Evolutionary conservation across 2,113 vertebrate species (phyloP), one percentile per base, ranked within the genome.

Genomic region (Oncorhynchus nerka): DNA sequence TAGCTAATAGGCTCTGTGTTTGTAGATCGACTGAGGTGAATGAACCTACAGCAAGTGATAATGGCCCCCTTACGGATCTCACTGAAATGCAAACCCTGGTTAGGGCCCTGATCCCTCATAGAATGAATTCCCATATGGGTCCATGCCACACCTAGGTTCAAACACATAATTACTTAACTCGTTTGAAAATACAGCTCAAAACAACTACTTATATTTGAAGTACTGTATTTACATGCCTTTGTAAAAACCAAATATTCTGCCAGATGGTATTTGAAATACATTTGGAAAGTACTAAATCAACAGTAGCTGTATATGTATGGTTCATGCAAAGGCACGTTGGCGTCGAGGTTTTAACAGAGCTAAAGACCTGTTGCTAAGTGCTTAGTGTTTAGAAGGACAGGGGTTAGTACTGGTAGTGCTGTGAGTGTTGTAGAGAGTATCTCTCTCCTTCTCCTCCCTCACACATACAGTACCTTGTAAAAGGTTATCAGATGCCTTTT

Each of bases 401-500:
- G 70, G 22, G 20, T 26, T n/a, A 45, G 22, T 57, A 64, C 19
- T 64, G 62, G n/a, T 24, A 26, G 62, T 64, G 62, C 22, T 57
- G 13, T 57, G 12, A 57, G 51, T 11, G 19, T 13, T 57, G 51
- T 57, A 20, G 16, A 16, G 55, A 5, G 55, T 57, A 15, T 20
- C 16, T 57, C 55, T 57, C 55, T 57, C 55, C 1, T 20, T 20
- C 55, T 20, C 55, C 24, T 30, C 28, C 11, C 65, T 67, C 84
- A 76, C 77, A 45, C 39, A 45, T 45, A 45, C 39, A 45, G 39
- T 72, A 22, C 30, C 74, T 39, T 77, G 76, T 86, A 81, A 89
- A 88, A 57, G 68, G 62, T 83, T 82, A 79, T 1, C 49, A 82
- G 75, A 84, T 82, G 74, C 76, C 70, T 26, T 30, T 20, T 73